Conservation (phyloP, 2,113 vertebrate species). For the Eublepharis macularius region DNA sequence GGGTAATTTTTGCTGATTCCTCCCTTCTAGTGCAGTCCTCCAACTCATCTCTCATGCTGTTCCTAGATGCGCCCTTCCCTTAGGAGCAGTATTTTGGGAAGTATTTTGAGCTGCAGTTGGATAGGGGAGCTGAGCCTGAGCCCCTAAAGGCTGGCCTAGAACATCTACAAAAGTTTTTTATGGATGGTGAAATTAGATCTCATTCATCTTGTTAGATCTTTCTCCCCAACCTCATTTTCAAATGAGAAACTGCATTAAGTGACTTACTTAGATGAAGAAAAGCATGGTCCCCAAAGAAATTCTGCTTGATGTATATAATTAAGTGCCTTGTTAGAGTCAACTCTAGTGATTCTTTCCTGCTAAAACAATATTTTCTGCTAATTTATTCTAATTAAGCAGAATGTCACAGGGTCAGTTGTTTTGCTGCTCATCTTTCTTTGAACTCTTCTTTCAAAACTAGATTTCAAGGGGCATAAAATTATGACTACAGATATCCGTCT, state of each 20-base stretch:
- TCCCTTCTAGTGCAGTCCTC: no score
- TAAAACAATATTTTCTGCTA: constrained; percentile 65
- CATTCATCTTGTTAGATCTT: constrained; percentile 57
- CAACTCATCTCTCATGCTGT: no score
- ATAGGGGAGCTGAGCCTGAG: neutral
- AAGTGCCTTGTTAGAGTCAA: constrained; percentile 67
- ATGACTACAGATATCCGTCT: neutral
- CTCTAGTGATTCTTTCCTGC: constrained; percentile 48
- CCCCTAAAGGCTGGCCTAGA: constrained; percentile 31
- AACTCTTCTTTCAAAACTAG: constrained; percentile 43
- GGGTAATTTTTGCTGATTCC: no score
- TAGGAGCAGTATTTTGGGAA: no score
- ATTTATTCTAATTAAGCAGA: constrained; percentile 63
- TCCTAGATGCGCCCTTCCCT: no score
- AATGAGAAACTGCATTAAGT: constrained; percentile 53
- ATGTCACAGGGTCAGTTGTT: constrained; percentile 57
- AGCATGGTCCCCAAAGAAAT: constrained; percentile 63
- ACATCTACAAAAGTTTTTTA: constrained; percentile 47
- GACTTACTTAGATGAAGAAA: constrained; percentile 56
- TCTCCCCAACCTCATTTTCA: constrained; percentile 55
- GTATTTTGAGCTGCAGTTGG: no score
- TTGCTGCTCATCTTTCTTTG: constrained; percentile 45
- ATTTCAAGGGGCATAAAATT: constrained; percentile 32
- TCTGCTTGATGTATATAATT: constrained; percentile 64
- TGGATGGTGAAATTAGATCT: constrained; percentile 51